Evolutionary conservation across 2,113 vertebrate genomes (phyloP).

Genomic region (Nothocercus nigrocapillus): DNA sequence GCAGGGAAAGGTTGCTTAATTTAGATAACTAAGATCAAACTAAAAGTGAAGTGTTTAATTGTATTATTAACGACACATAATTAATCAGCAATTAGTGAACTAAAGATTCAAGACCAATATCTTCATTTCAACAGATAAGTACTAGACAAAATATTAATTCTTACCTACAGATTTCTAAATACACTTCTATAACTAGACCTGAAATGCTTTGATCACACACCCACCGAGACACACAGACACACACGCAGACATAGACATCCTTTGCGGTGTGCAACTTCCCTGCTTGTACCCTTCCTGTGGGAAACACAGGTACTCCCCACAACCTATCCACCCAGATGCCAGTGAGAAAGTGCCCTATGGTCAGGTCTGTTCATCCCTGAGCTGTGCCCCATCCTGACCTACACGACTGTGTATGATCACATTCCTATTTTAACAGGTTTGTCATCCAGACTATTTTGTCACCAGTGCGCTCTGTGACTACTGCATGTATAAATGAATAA

Average conservation of each 20-base stretch:
- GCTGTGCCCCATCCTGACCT: not conserved
- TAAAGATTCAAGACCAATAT: not conserved
- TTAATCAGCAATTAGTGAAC: not conserved
- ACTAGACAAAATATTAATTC: not conserved
- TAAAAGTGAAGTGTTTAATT: not conserved
- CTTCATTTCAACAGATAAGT: not conserved
- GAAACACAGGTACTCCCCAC: not conserved
- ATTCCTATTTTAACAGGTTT: conserved; percentile 8
- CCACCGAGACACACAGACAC: not conserved
- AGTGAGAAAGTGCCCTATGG: not conserved
- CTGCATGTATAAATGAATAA: conserved; percentile 3
- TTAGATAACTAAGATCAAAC: not conserved
- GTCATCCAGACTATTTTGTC: not conserved
- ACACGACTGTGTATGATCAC: not conserved
- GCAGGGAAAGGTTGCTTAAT: not conserved
- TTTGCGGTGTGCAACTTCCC: not conserved
- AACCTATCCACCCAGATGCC: rapidly evolving
- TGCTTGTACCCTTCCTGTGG: not conserved
- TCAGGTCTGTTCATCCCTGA: not conserved
- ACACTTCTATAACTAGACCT: not conserved
- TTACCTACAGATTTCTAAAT: not conserved
- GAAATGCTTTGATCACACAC: not conserved
- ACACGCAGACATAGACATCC: rapidly evolving
- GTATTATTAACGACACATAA: not conserved
- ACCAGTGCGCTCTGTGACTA: not conserved